Conservation (phyloP, 2,888 invertebrate species). For the Rhodophaea formosa region DNA sequence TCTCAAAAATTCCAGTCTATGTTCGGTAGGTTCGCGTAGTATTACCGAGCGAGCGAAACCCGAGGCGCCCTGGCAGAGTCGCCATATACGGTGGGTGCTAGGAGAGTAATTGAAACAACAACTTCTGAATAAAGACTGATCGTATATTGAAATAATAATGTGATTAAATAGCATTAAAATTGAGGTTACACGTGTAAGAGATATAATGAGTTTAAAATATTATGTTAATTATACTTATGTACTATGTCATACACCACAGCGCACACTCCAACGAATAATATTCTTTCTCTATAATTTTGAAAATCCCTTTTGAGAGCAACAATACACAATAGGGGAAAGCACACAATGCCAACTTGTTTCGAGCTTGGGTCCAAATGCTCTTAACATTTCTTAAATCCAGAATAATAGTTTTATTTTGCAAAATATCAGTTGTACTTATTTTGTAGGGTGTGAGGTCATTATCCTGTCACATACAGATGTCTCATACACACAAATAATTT, state of each 20-base stretch:
- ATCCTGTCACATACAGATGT: slow-evolving; percentile 72
- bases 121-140: too few species aligned
- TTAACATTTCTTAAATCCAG: slow-evolving; percentile 18
- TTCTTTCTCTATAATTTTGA: background rate
- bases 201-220: too few species aligned
- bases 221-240: too few species aligned
- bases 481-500: slow-evolving; percentile 45
- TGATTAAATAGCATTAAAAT: too few species aligned
- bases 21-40: background rate
- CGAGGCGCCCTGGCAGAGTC: background rate
- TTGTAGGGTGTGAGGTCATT: slow-evolving; percentile 72
- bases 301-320: slow-evolving; percentile 12
- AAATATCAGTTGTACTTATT: slow-evolving; percentile 61
- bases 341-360: slow-evolving; percentile 15
- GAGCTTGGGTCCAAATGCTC: slow-evolving; percentile 16
- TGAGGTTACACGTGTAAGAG: background rate
- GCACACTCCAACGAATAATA: background rate
- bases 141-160: too few species aligned
- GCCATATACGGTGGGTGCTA: too few species aligned
- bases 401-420: slow-evolving; percentile 39
- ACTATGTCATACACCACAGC: too few species aligned
- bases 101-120: too few species aligned
- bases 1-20: background rate
- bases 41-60: background rate
- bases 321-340: slow-evolving; percentile 10